phyloP scores from a whole-genome alignment of 1,140 invertebrate species.

The Gerris buenoi region DNA sequence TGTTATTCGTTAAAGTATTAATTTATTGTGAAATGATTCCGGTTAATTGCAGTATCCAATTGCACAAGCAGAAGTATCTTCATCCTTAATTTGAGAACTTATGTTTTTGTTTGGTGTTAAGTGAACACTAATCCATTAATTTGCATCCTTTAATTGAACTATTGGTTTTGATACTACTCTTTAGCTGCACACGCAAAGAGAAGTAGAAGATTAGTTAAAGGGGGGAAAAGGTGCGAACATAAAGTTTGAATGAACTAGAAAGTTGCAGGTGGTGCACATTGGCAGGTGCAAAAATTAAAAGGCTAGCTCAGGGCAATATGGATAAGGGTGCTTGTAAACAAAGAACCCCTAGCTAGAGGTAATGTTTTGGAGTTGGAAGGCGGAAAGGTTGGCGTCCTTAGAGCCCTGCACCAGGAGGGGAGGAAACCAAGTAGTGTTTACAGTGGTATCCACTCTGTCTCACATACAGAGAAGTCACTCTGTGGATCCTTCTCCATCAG shows the following conservation, averaged over 20 bases:
- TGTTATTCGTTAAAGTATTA: too few species aligned
- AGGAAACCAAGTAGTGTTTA: neutral
- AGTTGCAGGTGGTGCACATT: neutral
- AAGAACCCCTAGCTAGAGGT: neutral
- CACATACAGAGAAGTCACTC: neutral
- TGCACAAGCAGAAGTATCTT: too few species aligned
- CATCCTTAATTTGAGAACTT: too few species aligned
- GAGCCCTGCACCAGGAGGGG: neutral
- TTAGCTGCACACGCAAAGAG: too few species aligned
- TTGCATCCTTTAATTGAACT: too few species aligned
- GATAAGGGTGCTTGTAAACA: neutral
- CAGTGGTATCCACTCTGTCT: neutral
- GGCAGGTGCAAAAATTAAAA: neutral
- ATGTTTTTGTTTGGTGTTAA: too few species aligned
- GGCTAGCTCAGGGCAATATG: neutral
- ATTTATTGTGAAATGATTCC: too few species aligned
- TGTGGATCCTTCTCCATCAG: neutral
- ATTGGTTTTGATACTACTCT: too few species aligned
- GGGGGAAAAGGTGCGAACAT: too few species aligned
- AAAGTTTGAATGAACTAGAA: neutral
- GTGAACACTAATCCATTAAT: too few species aligned
- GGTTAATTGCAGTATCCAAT: too few species aligned
- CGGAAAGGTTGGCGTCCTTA: neutral
- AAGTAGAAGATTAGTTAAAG: too few species aligned
- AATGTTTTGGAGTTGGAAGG: neutral